Evolutionary conservation across 2,888 invertebrate species (phyloP), one percentile per base, ranked within the genome.

Genomic region (Plagodis dolabraria): DNA sequence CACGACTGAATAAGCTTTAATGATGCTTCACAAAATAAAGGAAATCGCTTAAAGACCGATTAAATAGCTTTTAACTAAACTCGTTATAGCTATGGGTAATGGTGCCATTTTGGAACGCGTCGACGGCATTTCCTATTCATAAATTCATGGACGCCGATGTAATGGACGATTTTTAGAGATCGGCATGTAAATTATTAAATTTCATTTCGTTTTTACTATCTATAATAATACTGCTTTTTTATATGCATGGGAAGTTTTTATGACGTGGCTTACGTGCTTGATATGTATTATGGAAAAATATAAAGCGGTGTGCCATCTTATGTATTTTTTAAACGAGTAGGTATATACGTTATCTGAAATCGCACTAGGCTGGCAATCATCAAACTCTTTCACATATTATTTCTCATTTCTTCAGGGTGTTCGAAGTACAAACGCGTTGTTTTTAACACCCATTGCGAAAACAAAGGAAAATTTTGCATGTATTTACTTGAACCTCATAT

Each of bases 71-170:
- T 63, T 47, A 57, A 50, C 46, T 46, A 65, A 63, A 63, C 65
- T 55, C 61, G 63, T 63, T 61, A 67, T 61, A 54, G 63, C 54
- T 53, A 45, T 57, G 48, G 58, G 45, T 60, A 71, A 71, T 72
- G 69, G 69, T 68, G 49, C 70, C 67, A 69, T 75, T 72, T 60
- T 42, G 56, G 53, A 51, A 54, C 53, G 60, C 60, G 45, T 57
- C 56, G 55, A 33, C 60, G 67, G 64, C 72, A 81, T 80, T 82
- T 74, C 63, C 71, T 79, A 81, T 82, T 83, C 80, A 82, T 79
- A 80, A 83, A 82, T 81, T 81, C 78, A 77, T 75, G 71, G 68
- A 72, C 58, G 65, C 59, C 66, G 48, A 54, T 51, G 65, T 63
- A 64, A 67, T 67, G 63, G 59, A 61, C 59, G 75, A 77, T 79